These are phyloP conservation scores for Trematomus loennbergii DNA, from an alignment of 2,113 vertebrate species.

Conservation along the genomic window DNA sequence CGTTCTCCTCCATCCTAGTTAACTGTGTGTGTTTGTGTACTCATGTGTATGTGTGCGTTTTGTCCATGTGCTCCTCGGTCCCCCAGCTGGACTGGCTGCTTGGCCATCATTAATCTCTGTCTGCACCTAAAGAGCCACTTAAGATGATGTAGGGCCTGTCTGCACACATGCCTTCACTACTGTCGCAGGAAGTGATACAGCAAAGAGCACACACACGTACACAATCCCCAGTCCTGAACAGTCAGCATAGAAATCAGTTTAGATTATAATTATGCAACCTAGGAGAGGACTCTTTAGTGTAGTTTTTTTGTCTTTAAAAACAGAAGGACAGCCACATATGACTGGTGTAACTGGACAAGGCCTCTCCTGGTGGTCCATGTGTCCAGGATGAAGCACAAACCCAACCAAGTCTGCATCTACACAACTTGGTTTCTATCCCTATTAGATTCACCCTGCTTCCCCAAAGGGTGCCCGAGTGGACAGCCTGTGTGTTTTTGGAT, in stretches of 20 bases:
- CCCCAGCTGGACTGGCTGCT: conserved; percentile 81
- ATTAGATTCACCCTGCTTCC: conserved; percentile 60
- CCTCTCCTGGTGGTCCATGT: conserved; percentile 5
- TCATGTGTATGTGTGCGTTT: conserved; percentile 38
- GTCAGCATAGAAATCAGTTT: neutral
- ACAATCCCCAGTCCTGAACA: conserved; percentile 18
- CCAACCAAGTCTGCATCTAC: neutral
- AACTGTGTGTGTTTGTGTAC: conserved; percentile 28
- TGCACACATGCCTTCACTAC: conserved; percentile 83
- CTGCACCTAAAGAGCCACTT: conserved; percentile 87
- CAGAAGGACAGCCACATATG: neutral
- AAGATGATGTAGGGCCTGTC: conserved; percentile 87
- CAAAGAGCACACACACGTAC: conserved; percentile 34
- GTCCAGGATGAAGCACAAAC: conserved; percentile 23
- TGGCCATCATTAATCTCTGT: conserved; percentile 85
- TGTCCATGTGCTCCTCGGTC: conserved; percentile 78
- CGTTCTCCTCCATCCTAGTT: conserved; percentile 50
- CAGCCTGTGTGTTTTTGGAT: conserved; percentile 28
- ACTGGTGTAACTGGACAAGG: neutral
- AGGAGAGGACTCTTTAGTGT: neutral
- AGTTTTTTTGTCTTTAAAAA: neutral
- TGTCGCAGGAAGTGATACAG: conserved; percentile 72
- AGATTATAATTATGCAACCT: conserved; percentile 17
- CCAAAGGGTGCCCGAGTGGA: conserved; percentile 58
- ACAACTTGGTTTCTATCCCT: conserved; percentile 3